Evolutionary conservation across 1,140 invertebrate genomes (phyloP), one percentile per base, ranked within the genome.

Genomic region (Diorhabda sublineata): DNA sequence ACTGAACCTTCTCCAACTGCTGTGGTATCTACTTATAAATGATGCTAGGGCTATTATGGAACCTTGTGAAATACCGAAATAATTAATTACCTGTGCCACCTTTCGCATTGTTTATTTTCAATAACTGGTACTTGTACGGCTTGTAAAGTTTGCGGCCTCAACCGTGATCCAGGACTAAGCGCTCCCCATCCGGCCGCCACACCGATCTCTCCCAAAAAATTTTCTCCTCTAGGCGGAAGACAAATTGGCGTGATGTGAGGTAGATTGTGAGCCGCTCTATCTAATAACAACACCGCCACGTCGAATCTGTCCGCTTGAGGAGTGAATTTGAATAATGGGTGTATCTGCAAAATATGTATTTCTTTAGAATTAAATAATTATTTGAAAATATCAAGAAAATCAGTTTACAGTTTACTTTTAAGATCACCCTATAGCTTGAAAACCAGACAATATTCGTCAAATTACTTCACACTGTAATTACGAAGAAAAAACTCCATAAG

Each of bases 131-230:
- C 94, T 81, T 96, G 93, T 1, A 97, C 95, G 3, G 94, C 92
- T 82, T 97, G 95, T 44, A 97, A 83, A 0, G 94, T 96, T 78
- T 95, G 94, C 5, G 95, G 95, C 11, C 95, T 84, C 58, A 96
- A 82, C 74, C 94, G 85, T 1, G 94, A 97, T 45, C 95, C 95
- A 79, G 85, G 84, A 82, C 87, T 92, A n/a, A 97, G 82, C 4
- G 95, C 95, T 42, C 95, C 95, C 95, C 95, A 97, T 45, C 95
- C 95, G 0, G 94, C 94, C 9, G 94, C 94, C 88, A 93, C 96
- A 3, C 93, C 95, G 70, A 92, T 93, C 80, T 94, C 91, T 4
- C 95, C 94, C 6, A 95, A 82, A 80, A 95, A 97, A 77, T 94
- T 93, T 69, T 94, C 91, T 68, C 92, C 93, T 80, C 94, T 93